These are phyloP conservation scores for Typhlomys cinereus DNA, from an alignment of 2,113 vertebrate genomes.

Conservation along the genomic window DNA sequence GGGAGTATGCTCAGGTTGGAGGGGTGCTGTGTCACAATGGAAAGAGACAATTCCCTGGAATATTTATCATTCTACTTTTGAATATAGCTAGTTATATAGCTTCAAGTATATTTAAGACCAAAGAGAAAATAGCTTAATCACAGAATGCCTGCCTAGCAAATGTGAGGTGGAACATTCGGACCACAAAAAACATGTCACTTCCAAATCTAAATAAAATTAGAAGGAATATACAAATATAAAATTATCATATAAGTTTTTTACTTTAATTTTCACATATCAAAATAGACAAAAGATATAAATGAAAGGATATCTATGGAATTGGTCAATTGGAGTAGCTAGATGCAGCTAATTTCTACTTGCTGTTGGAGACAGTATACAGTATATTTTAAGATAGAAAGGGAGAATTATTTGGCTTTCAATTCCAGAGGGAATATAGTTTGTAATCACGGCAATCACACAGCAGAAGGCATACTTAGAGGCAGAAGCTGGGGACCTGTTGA, in stretches of 20 bases:
- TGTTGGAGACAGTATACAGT: too few species aligned
- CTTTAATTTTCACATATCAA: background rate
- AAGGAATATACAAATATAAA: background rate
- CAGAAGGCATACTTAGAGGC: too few species aligned
- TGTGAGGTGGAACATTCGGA: background rate
- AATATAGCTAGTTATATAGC: background rate
- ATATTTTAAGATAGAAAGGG: too few species aligned
- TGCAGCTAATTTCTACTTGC: too few species aligned
- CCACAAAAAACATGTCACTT: background rate
- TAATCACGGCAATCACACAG: too few species aligned
- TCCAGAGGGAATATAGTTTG: too few species aligned
- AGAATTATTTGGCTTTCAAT: too few species aligned
- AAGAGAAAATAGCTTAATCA: background rate
- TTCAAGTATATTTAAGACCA: background rate
- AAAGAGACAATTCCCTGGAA: background rate
- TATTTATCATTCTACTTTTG: background rate
- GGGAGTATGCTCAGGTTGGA: background rate
- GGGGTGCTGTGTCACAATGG: background rate
- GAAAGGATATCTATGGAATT: background rate
- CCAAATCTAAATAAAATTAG: background rate
- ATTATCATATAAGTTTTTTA: background rate
- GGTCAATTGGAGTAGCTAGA: background rate
- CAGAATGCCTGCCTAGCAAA: background rate
- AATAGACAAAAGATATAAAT: background rate
- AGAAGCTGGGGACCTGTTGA: too few species aligned